phyloP scores from a whole-genome alignment of 2,888 invertebrate genomes.

The Osedax fenrisi region DNA sequence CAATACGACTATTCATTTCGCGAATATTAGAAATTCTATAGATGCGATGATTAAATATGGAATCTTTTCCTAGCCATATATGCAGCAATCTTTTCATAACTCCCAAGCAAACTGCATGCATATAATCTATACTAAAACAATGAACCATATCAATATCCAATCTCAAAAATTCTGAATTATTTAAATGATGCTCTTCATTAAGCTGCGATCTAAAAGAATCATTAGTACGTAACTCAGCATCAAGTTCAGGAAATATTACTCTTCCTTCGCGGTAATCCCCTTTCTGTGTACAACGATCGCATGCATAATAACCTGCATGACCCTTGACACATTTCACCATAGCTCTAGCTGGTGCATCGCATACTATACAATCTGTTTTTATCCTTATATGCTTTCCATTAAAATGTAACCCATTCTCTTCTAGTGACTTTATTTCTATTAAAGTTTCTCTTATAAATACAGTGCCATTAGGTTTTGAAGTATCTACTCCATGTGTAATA shows the following conservation, averaged over 20 bases:
- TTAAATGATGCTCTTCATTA: constrained; percentile 11
- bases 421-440: no score
- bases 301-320: constrained; percentile 30
- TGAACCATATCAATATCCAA: constrained; percentile 26
- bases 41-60: not conserved
- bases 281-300: constrained; percentile 29
- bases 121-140: constrained; percentile 13
- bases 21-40: not conserved
- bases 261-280: constrained; percentile 10
- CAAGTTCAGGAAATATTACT: not conserved
- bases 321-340: constrained; percentile 29
- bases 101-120: constrained; percentile 18
- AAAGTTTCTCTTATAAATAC: no score
- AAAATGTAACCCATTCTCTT: not conserved
- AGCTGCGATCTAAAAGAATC: not conserved
- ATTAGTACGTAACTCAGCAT: not conserved
- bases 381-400: not conserved
- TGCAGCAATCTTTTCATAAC: constrained; percentile 1
- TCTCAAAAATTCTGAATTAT: constrained; percentile 5
- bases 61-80: constrained; percentile 2
- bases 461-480: not conserved
- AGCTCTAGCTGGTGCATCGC: constrained; percentile 33
- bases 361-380: constrained; percentile 23
- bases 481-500: not conserved
- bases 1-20: not conserved